Evolutionary conservation across 1,140 invertebrate species (phyloP).

Genomic region (Drosophila kurseongensis): DNA sequence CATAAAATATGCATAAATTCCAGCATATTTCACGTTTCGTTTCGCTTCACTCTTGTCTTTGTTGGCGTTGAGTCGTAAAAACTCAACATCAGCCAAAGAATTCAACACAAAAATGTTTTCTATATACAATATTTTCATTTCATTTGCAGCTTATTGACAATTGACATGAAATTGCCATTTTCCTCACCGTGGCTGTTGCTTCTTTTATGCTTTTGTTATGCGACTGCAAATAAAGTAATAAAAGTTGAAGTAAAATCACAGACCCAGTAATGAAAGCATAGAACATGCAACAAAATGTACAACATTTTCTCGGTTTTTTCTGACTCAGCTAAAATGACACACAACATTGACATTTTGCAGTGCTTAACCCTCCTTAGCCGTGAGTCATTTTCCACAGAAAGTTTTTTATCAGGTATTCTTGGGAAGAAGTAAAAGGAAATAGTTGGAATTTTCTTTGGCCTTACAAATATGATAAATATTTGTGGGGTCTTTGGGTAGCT

Average conservation of each 20-base stretch:
- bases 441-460: conserved; percentile 22
- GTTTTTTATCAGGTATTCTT: conserved; percentile 33
- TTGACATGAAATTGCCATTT: conserved; percentile 79
- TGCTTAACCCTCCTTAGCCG: background rate
- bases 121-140: conserved; percentile 83
- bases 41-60: conserved; percentile 29
- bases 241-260: conserved; percentile 44
- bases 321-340: conserved; percentile 36
- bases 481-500: conserved; percentile 1
- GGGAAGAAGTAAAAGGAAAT: conserved; percentile 21
- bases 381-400: conserved; percentile 43
- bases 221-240: conserved; percentile 79
- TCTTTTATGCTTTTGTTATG: conserved; percentile 77
- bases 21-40: conserved; percentile 57
- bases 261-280: conserved; percentile 30
- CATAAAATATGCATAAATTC: conserved; percentile 83
- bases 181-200: conserved; percentile 40
- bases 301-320: conserved; percentile 35
- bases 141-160: conserved; percentile 84
- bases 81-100: conserved; percentile 37
- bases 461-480: conserved; percentile 36
- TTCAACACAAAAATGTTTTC: conserved; percentile 64
- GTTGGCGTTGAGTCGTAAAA: conserved; percentile 55
- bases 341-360: conserved; percentile 56
- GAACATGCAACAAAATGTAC: conserved; percentile 51